Conservation (phyloP, 2,113 vertebrate species). For the Anguilla rostrata region DNA sequence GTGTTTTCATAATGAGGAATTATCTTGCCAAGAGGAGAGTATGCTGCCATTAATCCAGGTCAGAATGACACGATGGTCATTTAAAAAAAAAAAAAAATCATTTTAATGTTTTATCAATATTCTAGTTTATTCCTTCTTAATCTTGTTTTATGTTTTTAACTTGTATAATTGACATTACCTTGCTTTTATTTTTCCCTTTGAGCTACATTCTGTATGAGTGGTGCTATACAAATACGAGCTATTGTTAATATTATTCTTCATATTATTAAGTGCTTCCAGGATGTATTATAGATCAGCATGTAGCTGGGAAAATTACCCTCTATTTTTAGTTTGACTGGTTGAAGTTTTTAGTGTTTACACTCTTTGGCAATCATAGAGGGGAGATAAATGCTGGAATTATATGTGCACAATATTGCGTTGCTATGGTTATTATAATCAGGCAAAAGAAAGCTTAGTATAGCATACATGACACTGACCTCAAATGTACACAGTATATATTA, state of each 20-base stretch:
- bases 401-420: neutral
- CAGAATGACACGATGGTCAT: neutral
- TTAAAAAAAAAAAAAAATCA: neutral
- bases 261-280: neutral
- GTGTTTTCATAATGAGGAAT: conserved; percentile 7
- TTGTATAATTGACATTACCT: too few relatives aligned
- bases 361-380: neutral
- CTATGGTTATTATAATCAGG: neutral
- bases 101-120: neutral
- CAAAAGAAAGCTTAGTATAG: neutral
- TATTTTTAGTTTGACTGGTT: neutral
- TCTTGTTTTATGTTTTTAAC: too few relatives aligned
- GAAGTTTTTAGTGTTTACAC: neutral
- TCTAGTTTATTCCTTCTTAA: neutral
- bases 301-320: neutral
- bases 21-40: neutral
- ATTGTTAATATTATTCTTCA: too few relatives aligned
- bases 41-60: neutral
- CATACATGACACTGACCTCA: neutral
- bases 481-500: neutral
- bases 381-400: neutral
- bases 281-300: neutral
- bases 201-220: too few relatives aligned
- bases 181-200: too few relatives aligned
- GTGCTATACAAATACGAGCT: too few relatives aligned